Evolutionary conservation across 2,113 vertebrate genomes (phyloP), one percentile per base, ranked within the genome.

Genomic region (Ranitomeya variabilis): DNA sequence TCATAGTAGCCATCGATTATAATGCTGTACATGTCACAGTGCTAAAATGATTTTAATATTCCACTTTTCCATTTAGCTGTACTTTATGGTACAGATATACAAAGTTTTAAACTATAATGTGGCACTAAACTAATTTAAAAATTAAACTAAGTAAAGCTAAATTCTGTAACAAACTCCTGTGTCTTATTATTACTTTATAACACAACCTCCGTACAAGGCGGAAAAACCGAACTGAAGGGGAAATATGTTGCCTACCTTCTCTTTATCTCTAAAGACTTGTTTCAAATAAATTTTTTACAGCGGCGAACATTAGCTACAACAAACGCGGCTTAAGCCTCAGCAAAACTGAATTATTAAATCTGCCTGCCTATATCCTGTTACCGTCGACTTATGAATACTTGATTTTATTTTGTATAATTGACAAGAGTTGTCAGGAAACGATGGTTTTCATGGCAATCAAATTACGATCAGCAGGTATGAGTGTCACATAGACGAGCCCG

Each of bases 281-380:
- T 94, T 91, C 92, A 90, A 91, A 95, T 96, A 86, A 96, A 96
- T 96, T 95, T 97, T 97, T 97, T 94, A 96, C 93, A 94, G 93
- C 92, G 93, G 93, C 94, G 86, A 96, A 95, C 94, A 96, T 94
- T 94, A 95, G 95, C 94, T 95, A 96, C 95, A 95, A 95, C 92
- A 90, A 95, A 77, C 92, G 92, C 93, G 95, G 93, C 95, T 94
- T 94, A 96, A 96, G 95, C 92, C 93, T 93, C 91, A 91, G 94
- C 93, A 97, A 97, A 97, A 95, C 96, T 97, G 96, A 97, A 98
- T 97, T 97, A 98, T 97, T 97, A 95, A 98, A 97, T 95, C 95
- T 96, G 92, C 94, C 95, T 95, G 94, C 91, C 94, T 92, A 95
- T 96, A 96, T 97, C 96, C 96, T 90, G 93, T 97, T 97, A 96